Evolutionary conservation across 2,888 invertebrate genomes (phyloP), one percentile per base, ranked within the genome.

Genomic region (Boloria euphrosyne): DNA sequence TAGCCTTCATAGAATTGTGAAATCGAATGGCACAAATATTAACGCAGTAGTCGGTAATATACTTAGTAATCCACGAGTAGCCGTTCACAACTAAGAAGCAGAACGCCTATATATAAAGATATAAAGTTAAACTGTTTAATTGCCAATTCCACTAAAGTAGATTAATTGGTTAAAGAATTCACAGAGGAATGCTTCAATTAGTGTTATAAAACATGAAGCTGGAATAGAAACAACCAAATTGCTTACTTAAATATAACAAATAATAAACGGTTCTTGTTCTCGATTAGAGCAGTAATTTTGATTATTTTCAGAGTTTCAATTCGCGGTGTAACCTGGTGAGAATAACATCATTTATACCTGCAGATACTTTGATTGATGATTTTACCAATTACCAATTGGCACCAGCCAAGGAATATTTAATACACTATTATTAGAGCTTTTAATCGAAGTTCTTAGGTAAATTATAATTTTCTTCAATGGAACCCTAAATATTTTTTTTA

Each of bases 51-150:
- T 10, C 10, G 13, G 5, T 58, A 58, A 22, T n/a, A 44, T 14
- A 17, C 18, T 27, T 3, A 27, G 18, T 47, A 10, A 17, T 22
- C 31, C 31, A 60, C 6, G 6, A 62, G 43, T 22, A 44, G 14
- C 43, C 60, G 49, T 54, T 63, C 47, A 44, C 31, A 13, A 27
- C 44, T 22, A 64, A n/a, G 54, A 60, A 67, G 61, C 52, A 47
- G 51, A 65, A 61, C 67, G 43, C 38, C 46, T 61, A 55, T 54
- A 5, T 3, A 5, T 31, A 38, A 22, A 10, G 60, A 51, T 53
- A 54, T 50, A 43, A 38, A 17, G 65, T 61, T 65, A 65, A 64
- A 65, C 47, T 65, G 54, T 64, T 53, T 64, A 67, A 67, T 64
- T 64, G 64, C 44, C 67, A 64, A 60, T 64, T 59, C 43, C 53